phyloP scores from a whole-genome alignment of 1,140 invertebrate genomes.

The Eueides isabella region DNA sequence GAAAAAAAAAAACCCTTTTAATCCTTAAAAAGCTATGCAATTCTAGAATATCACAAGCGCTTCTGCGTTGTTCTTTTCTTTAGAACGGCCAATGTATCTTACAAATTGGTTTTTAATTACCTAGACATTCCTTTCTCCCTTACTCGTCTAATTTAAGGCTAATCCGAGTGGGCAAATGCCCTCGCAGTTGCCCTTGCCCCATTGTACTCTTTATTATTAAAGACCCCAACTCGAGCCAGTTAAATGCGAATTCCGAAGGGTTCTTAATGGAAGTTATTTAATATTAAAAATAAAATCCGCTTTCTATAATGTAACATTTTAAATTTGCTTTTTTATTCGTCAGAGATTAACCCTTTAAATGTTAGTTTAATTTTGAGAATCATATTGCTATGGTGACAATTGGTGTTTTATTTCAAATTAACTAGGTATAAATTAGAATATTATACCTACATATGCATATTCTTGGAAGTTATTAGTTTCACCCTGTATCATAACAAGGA shows the following conservation, averaged over 20 bases:
- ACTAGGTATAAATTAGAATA: background rate
- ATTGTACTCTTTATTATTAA: slow-evolving; percentile 66
- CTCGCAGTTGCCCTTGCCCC: slow-evolving; percentile 56
- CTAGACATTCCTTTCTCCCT: slow-evolving; percentile 59
- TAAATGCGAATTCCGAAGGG: slow-evolving; percentile 51
- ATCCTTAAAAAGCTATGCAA: slow-evolving; percentile 29
- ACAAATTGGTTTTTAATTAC: slow-evolving; percentile 77
- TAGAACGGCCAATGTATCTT: slow-evolving; percentile 52
- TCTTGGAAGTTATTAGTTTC: no score
- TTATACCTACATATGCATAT: no score
- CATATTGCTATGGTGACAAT: background rate
- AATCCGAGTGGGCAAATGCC: slow-evolving; percentile 61
- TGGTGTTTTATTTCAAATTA: background rate
- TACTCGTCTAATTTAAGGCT: slow-evolving; percentile 70
- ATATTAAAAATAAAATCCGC: slow-evolving; percentile 31
- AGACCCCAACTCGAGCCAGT: slow-evolving; percentile 55
- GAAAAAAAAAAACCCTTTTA: slow-evolving; percentile 18
- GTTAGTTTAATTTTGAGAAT: background rate
- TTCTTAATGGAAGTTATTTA: slow-evolving; percentile 40
- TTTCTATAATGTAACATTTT: slow-evolving; percentile 20
- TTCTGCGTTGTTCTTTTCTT: slow-evolving; percentile 36
- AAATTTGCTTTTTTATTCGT: slow-evolving; percentile 13
- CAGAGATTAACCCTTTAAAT: background rate
- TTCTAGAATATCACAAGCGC: slow-evolving; percentile 30
- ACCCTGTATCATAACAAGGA: no score